Base-by-base conservation (phyloP, 2,888 invertebrate species). In the Encarsia formosa region DNA sequence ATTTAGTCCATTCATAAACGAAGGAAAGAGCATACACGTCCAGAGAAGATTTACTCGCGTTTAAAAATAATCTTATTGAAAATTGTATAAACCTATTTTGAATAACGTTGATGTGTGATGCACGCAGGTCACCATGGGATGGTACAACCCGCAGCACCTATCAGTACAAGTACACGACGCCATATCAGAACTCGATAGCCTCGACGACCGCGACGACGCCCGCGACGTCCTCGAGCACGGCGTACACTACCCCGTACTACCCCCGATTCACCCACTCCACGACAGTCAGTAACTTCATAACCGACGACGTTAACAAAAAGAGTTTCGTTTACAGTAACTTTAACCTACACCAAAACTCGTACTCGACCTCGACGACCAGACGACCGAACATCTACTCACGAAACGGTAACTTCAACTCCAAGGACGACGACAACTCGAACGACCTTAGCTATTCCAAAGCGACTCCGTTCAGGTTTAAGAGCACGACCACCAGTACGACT, bases 121-220 rank as follows among this genome's bases (percentile, higher is more conserved):
- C 61, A 66, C 57, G 59, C 69, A 73, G 73, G 71, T 72, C 68
- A 59, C 65, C 63, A 62, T 68, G 66, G 71, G 66, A 66, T 58
- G 52, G 66, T 50, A 71, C 72, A 57, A 69, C 71, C 56, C 64
- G 67, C 62, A 68, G 64, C 62, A 65, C 65, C 47, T 66, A 63
- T 61, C 65, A 62, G 58, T 60, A 65, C 52, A 61, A 62, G 57
- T 62, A 62, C 54, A 61, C 67, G 56, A 61, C 65, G 46, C 5
- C 13, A n/a, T 61, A 61, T 45, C 52, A 63, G 51, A 63, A 63
- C 58, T 49, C 57, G 41, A 49, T 50, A 32, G 46, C 54, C 35
- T 43, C 52, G 39, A 54, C 57, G 22, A 56, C 42, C n/a, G 51
- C 49, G 20, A 44, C 62, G 46, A 57, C 57, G 32, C 42, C 39